Percentiles rank a stretch among this genome's conserved stretches.
Conservation (phyloP, 2,113 vertebrate species). For the Gobius niger region DNA sequence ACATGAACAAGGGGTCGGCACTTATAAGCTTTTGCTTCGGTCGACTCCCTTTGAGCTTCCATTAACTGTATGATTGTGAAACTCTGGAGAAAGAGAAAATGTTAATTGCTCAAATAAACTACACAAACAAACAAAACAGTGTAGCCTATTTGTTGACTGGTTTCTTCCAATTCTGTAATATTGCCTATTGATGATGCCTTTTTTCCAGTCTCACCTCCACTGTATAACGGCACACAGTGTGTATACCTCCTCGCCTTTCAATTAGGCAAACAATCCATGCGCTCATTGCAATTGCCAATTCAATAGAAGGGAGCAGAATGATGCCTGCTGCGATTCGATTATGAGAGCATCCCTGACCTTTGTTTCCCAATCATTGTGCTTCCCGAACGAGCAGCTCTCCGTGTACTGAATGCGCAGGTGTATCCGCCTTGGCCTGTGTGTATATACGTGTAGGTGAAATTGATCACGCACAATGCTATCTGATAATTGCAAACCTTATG, state of each 20-base stretch:
- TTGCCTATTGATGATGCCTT: no score
- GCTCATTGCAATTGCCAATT: background rate
- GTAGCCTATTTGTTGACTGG: no score
- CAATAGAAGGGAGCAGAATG: conserved; percentile 1
- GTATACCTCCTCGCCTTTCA: background rate
- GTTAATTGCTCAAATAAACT: no score
- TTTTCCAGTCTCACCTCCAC: no score
- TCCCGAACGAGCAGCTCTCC: background rate
- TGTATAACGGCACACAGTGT: background rate
- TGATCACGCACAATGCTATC: conserved; percentile 50
- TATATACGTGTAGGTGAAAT: conserved; percentile 22
- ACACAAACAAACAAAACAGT: no score
- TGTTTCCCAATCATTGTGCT: conserved; percentile 24
- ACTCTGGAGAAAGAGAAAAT: no score
- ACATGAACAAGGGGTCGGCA: no score
- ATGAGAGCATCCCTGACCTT: conserved; percentile 23
- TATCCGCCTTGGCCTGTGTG: background rate
- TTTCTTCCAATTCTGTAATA: no score
- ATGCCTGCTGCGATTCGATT: conserved; percentile 4
- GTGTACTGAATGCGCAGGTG: conserved; percentile 21
- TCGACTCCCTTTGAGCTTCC: no score
- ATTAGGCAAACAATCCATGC: background rate
- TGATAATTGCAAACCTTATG: conserved; percentile 24
- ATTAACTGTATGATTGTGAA: no score
- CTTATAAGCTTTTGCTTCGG: no score